Conservation (phyloP, 1,140 invertebrate genomes). For the Spodoptera frugiperda region DNA sequence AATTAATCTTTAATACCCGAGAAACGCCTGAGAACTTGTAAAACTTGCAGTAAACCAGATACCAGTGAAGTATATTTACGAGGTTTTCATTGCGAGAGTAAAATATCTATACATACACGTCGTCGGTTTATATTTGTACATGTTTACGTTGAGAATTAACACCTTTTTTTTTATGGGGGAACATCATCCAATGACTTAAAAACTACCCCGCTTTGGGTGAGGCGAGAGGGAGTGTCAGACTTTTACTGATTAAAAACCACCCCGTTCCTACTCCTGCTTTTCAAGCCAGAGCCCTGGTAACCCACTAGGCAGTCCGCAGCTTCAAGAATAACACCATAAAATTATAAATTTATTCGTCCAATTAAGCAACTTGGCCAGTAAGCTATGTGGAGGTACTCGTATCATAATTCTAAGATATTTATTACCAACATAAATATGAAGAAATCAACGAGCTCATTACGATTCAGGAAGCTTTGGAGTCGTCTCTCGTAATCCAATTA, state of each 20-base stretch:
- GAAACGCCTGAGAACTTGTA: constrained; percentile 35
- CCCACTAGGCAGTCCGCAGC: too few species aligned
- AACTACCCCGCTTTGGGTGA: too few species aligned
- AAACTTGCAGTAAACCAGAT: constrained; percentile 11
- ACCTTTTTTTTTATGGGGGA: constrained; percentile 27
- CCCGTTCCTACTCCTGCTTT: too few species aligned
- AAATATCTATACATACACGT: constrained; percentile 43
- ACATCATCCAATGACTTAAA: too few species aligned
- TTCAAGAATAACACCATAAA: too few species aligned
- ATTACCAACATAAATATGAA: constrained; percentile 18
- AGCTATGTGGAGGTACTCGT: too few species aligned
- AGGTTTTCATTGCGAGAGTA: constrained; percentile 33
- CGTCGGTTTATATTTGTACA: constrained; percentile 42
- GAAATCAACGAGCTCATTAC: constrained; percentile 48
- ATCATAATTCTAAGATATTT: too few species aligned
- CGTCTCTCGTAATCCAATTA: constrained; percentile 54
- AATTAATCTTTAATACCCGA: constrained; percentile 42
- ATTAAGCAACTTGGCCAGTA: too few species aligned
- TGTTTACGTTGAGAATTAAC: constrained; percentile 30
- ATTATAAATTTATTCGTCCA: too few species aligned
- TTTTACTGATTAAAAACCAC: neutral
- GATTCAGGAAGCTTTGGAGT: constrained; percentile 44
- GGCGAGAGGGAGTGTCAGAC: neutral
- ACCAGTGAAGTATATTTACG: constrained; percentile 38
- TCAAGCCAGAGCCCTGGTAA: too few species aligned